These are phyloP conservation scores for Rhinophrynus dorsalis DNA, from an alignment of 2,797 vertebrate species.

Conservation along the genomic window DNA sequence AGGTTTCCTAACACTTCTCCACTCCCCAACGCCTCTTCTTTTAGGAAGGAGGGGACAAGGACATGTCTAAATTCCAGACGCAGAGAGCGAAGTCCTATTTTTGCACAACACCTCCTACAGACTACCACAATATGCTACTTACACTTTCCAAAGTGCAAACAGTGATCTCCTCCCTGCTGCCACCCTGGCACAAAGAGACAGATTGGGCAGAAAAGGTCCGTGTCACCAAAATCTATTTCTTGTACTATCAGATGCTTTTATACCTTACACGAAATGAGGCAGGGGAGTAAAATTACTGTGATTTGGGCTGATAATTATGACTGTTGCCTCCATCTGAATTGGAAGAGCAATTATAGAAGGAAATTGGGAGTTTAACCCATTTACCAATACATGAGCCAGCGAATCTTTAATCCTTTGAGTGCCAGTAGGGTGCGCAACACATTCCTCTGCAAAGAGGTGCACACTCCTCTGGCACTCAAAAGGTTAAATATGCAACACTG, in stretches of 20 bases:
- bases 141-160: not conserved
- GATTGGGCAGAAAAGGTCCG: no score
- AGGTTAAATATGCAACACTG: no score
- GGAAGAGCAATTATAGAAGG: no score
- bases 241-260: no score
- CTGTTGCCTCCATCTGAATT: not conserved
- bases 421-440: no score
- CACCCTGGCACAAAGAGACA: not conserved
- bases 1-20: not conserved
- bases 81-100: not conserved
- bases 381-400: no score
- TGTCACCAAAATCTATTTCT: no score
- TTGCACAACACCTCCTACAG: not conserved
- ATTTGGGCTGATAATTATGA: not conserved
- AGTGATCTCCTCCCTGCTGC: not conserved
- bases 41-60: not conserved
- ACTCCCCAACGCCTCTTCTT: conserved; percentile 3
- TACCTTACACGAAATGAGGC: no score
- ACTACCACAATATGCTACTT: not conserved
- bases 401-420: no score
- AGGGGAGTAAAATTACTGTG: not conserved
- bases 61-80: not conserved
- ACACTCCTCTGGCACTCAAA: no score
- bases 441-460: no score
- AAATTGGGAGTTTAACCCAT: no score